Evolutionary conservation across 2,888 invertebrate species (phyloP).

Genomic region (Dicyrtomina minuta): DNA sequence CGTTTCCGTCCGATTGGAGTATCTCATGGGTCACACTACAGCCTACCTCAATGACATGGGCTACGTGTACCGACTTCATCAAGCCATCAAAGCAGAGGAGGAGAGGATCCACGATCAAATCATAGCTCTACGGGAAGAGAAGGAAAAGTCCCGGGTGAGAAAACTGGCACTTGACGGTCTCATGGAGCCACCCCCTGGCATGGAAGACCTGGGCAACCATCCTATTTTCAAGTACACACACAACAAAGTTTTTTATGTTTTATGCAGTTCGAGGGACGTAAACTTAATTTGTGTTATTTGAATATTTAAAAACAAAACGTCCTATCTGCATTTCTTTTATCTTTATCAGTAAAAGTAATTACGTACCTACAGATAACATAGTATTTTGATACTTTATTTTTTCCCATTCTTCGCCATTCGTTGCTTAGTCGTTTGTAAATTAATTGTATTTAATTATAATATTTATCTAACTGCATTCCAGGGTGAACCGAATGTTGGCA

Average conservation of each 20-base stretch:
- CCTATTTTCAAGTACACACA: slow-evolving; percentile 15
- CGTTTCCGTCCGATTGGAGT: slow-evolving; percentile 2
- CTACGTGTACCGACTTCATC: slow-evolving; percentile 5
- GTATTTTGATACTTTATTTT: too few species aligned
- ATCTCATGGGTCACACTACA: slow-evolving; percentile 7
- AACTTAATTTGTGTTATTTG: background rate
- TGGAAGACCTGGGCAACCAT: slow-evolving; percentile 5
- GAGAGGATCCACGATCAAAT: slow-evolving; percentile 4
- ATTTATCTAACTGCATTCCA: too few species aligned
- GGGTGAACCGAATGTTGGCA: slow-evolving; percentile 5
- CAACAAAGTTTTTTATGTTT: background rate
- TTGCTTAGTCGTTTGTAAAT: background rate
- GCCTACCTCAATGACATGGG: slow-evolving; percentile 14
- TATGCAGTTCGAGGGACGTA: too few species aligned
- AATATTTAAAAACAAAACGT: too few species aligned
- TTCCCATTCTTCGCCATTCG: too few species aligned
- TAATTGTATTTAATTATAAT: too few species aligned
- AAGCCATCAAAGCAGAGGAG: slow-evolving; percentile 4
- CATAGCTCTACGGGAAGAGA: background rate
- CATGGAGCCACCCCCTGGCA: slow-evolving; percentile 7
- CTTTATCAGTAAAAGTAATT: too few species aligned
- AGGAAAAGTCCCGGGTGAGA: slow-evolving; percentile 1
- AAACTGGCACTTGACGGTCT: slow-evolving; percentile 2
- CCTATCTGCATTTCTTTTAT: too few species aligned
- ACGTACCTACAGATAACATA: background rate